Evolutionary conservation across 64 coral and sea anemone genomes (phyloP).

Genomic region (Catalaphyllia jardinei): DNA sequence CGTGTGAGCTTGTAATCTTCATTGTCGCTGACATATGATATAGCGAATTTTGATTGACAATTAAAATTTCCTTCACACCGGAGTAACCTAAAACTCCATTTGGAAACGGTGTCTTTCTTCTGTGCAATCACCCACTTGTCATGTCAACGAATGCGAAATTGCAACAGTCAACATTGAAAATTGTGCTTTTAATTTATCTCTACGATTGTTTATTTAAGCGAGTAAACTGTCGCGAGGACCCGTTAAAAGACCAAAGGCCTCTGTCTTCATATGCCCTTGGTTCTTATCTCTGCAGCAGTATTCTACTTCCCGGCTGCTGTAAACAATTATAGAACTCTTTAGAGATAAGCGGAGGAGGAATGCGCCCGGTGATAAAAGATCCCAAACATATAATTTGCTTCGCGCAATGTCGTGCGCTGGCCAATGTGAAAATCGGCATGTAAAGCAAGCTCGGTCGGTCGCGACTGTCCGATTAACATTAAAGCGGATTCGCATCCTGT

Average conservation of each 20-base stretch:
- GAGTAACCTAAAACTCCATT: not conserved
- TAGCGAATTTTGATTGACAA: not conserved
- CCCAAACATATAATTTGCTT: not conserved
- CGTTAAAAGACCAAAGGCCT: not conserved
- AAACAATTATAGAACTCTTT: conserved; percentile 52
- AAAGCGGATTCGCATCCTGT: conserved; percentile 28
- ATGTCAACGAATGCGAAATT: not conserved
- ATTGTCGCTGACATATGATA: not conserved
- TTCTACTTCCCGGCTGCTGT: conserved; percentile 13
- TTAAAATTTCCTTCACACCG: not conserved
- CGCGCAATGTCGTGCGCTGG: conserved; percentile 6
- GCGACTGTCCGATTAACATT: conserved; percentile 2
- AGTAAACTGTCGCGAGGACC: not conserved
- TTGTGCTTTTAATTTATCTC: not conserved
- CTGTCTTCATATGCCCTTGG: not conserved
- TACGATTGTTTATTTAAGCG: not conserved
- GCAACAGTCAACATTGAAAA: not conserved
- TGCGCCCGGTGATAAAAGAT: conserved; percentile 31
- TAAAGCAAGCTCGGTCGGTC: not conserved
- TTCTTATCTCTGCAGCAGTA: conserved; percentile 15
- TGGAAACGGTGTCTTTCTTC: not conserved
- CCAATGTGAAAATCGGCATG: not conserved
- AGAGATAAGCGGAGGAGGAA: conserved; percentile 29
- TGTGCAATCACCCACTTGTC: not conserved
- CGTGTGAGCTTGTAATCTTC: not conserved